A percentile compares a stretch with the other conserved stretches of the same genome.
These are phyloP conservation scores for Poeciliopsis prolifica DNA, from an alignment of 2,113 vertebrate species.

Conservation along the genomic window DNA sequence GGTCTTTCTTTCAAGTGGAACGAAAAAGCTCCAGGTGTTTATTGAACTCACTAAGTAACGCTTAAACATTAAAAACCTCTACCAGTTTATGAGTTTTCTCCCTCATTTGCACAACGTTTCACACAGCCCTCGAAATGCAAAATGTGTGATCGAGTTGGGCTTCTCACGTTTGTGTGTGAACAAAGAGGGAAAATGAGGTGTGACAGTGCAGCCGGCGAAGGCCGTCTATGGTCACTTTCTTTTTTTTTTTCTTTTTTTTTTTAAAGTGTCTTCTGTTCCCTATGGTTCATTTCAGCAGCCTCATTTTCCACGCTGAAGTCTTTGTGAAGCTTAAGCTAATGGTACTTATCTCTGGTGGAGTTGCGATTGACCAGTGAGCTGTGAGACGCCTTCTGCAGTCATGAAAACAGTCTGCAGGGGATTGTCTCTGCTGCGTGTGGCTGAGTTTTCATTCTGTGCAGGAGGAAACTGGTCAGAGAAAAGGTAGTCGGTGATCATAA, in stretches of 20 bases:
- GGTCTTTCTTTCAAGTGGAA: neutral
- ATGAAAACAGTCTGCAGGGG: neutral
- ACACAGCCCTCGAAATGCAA: neutral
- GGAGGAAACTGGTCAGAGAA: neutral
- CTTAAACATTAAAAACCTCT: neutral
- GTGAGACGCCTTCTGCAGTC: constrained; percentile 9
- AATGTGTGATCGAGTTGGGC: constrained; percentile 2
- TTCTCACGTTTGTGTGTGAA: constrained; percentile 5
- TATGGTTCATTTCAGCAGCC: constrained; percentile 21
- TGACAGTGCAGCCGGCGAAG: neutral
- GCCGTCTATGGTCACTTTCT: constrained; percentile 1
- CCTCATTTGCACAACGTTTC: neutral
- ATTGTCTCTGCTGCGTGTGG: constrained; percentile 3
- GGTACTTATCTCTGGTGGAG: constrained; percentile 12
- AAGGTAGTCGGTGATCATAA: neutral
- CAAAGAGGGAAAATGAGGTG: constrained; percentile 11
- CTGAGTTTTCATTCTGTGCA: neutral
- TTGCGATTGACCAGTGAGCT: constrained; percentile 23
- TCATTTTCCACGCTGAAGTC: constrained; percentile 1
- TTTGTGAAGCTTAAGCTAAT: constrained; percentile 38
- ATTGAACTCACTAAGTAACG: neutral
- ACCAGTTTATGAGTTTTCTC: neutral
- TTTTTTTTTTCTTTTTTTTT: neutral
- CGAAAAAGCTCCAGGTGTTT: constrained; percentile 11
- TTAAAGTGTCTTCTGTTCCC: neutral